Percentiles rank a stretch among this genome's conserved stretches.
Evolutionary conservation across 2,888 invertebrate species (phyloP).

Genomic region (Brachyptera risi): DNA sequence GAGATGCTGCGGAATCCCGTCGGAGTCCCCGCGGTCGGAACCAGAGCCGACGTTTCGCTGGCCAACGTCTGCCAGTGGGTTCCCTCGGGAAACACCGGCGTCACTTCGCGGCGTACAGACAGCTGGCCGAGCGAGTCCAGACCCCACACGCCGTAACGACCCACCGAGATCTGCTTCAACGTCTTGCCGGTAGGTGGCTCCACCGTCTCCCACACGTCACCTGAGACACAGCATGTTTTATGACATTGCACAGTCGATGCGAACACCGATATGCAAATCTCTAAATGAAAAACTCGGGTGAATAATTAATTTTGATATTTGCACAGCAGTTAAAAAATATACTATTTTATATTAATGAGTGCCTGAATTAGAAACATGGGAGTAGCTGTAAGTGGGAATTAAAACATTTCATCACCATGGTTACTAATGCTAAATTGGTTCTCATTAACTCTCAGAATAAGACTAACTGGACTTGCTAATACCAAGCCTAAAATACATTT

Average conservation of each 20-base stretch:
- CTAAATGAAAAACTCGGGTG: too few relatives aligned
- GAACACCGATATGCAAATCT: too few relatives aligned
- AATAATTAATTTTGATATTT: too few relatives aligned
- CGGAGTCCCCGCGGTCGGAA: constrained; percentile 73
- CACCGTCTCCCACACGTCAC: constrained; percentile 73
- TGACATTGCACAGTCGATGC: neutral
- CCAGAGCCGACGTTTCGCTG: constrained; percentile 48
- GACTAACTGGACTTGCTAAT: too few relatives aligned
- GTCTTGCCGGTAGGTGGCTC: constrained; percentile 63
- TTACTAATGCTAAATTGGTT: too few relatives aligned
- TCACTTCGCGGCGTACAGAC: constrained; percentile 74
- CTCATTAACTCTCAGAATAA: too few relatives aligned
- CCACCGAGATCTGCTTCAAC: constrained; percentile 71
- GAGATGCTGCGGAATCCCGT: constrained; percentile 49
- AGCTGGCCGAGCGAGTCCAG: constrained; percentile 68
- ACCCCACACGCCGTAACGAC: constrained; percentile 72
- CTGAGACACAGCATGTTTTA: constrained; percentile 38
- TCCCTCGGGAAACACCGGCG: constrained; percentile 72
- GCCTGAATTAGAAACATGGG: too few relatives aligned
- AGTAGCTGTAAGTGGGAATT: too few relatives aligned
- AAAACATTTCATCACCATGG: too few relatives aligned
- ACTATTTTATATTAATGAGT: too few relatives aligned
- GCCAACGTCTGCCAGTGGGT: constrained; percentile 73
- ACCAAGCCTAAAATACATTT: too few relatives aligned
- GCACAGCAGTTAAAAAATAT: too few relatives aligned